phyloP scores from a whole-genome alignment of 1,140 invertebrate genomes.

The Dendroctonus ponderosae region DNA sequence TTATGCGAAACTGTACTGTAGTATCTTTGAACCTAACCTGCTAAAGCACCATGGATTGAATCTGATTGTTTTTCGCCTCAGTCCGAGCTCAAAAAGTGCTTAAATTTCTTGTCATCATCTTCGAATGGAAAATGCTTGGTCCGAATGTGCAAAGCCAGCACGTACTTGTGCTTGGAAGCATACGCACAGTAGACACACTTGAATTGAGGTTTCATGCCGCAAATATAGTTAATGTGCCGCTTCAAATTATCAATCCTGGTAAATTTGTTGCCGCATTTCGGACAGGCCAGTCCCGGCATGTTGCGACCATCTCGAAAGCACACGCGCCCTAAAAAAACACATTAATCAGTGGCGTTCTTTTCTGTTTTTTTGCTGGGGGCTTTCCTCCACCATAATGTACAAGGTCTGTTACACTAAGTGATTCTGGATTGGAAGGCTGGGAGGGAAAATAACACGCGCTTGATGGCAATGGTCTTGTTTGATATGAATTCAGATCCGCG shows the following conservation, averaged over 20 bases:
- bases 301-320: conserved; percentile 4
- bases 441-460: background rate
- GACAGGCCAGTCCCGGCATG: conserved; percentile 28
- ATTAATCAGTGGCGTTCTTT: background rate
- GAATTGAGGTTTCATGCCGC: conserved; percentile 56
- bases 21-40: too few relatives aligned
- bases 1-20: too few relatives aligned
- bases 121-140: conserved; percentile 27
- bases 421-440: background rate
- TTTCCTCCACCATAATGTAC: background rate
- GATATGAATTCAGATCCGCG: background rate
- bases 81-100: conserved; percentile 14
- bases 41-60: too few relatives aligned
- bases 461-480: background rate
- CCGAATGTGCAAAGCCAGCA: conserved; percentile 40
- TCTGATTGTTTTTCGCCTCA: background rate
- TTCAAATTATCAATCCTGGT: conserved; percentile 48
- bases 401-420: background rate
- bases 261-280: conserved; percentile 40
- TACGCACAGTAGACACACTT: conserved; percentile 54
- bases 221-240: conserved; percentile 75
- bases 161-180: conserved; percentile 50
- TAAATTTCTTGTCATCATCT: background rate
- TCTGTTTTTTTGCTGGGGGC: background rate
- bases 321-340: conserved; percentile 11